Evolutionary conservation across 2,797 vertebrate species (phyloP), one percentile per base, ranked within the genome.

Genomic region (Emys orbicularis): DNA sequence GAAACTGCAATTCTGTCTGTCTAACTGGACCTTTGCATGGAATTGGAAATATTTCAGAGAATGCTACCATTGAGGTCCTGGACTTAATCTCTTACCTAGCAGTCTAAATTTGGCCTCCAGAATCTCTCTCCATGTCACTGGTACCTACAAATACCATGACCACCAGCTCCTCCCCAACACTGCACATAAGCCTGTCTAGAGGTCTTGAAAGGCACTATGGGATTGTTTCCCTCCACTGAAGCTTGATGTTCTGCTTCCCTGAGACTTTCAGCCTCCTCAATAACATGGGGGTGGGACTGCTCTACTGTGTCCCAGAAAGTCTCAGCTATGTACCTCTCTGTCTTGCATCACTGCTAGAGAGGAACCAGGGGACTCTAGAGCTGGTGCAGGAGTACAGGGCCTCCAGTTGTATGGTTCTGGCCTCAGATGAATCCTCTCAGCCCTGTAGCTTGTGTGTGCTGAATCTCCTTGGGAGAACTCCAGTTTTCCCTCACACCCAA

Each of bases 291-390:
- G 8, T 65, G 16, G 34, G 34, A 65, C 16, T n/a, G 34, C 34
- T 65, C 16, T n/a, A n/a, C 18, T n/a, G 61, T 65, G 34, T 65
- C 61, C 56, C 31, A 13, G 59, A 61, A 16, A 61, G 59, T 34
- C 34, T 65, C 6, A 4, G n/a, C 61, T 65, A n/a, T n/a, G 61
- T n/a, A n/a, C 34, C 34, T n/a, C 15, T 65, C 16, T 65, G 8
- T 65, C 61, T 6, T 34, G 31, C 12, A 76, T 0, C 0, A 54
- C 52, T 13, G 3, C 34, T 74, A 74, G 41, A 25, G 41, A 65
- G 41, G 21, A 74, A 41, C 37, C 37, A 47, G 12, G 41, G 4
- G 23, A 74, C 23, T 23, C 37, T 41, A 27, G 41, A 74, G 37
- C 72, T 44, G 72, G 7, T 76, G 27, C 23, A 76, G 27, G 27